Conservation (phyloP, 2,113 vertebrate genomes). For the Amphiprion ocellaris region DNA sequence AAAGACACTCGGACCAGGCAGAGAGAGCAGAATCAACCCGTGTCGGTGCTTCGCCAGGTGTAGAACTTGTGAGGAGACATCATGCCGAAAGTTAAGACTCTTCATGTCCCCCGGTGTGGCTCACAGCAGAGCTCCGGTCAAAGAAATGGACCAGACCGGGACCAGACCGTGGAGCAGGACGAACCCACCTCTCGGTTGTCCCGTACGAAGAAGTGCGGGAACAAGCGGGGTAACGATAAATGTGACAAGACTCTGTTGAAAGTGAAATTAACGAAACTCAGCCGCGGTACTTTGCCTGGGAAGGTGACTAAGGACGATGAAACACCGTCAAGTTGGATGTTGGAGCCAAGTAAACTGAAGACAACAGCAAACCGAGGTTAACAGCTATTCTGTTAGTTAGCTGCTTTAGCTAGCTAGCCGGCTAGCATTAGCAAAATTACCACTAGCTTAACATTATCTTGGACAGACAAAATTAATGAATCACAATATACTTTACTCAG, state of each 20-base stretch:
- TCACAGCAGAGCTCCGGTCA: conserved; percentile 36
- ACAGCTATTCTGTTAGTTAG: not conserved
- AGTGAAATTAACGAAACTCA: conserved; percentile 35
- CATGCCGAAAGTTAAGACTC: conserved; percentile 6
- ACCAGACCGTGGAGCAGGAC: not conserved
- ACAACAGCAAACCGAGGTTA: not conserved
- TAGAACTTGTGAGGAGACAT: not conserved
- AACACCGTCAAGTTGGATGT: not conserved
- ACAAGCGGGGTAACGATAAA: not conserved
- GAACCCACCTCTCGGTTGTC: not conserved
- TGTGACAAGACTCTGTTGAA: conserved; percentile 2
- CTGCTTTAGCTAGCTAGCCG: not conserved
- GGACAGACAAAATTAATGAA: too few relatives aligned
- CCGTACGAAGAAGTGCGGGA: not conserved
- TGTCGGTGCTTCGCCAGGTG: not conserved
- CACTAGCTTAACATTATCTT: not conserved
- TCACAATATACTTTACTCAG: too few relatives aligned
- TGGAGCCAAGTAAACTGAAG: not conserved
- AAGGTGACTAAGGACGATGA: not conserved
- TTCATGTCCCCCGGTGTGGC: conserved; percentile 19
- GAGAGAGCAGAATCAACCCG: not conserved
- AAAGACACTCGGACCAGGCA: too few relatives aligned
- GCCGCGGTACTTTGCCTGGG: not conserved
- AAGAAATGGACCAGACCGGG: not conserved
- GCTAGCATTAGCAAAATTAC: not conserved